phyloP scores from a whole-genome alignment of 1,140 invertebrate species.

The Leptonema lineaticorne region DNA sequence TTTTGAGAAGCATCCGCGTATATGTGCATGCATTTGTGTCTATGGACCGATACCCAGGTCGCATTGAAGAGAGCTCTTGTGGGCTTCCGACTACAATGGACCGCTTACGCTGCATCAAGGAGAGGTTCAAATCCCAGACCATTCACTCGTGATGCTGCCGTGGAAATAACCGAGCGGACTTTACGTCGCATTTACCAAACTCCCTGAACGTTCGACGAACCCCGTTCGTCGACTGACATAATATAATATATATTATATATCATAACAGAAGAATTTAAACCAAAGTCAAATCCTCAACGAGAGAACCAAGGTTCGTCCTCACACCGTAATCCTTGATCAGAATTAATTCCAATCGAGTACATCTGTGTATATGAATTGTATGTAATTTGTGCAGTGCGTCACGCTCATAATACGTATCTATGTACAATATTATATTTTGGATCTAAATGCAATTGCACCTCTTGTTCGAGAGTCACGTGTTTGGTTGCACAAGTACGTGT shows the following conservation, averaged over 20 bases:
- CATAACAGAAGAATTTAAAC: not conserved
- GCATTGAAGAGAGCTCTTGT: not conserved
- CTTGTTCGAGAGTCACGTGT: conserved; percentile 20
- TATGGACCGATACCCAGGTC: not conserved
- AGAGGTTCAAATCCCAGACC: conserved; percentile 5
- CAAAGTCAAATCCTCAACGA: not conserved
- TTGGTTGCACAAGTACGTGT: conserved; percentile 26
- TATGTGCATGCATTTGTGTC: not conserved
- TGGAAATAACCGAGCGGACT: too few relatives aligned
- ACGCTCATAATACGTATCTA: not conserved
- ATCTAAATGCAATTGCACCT: not conserved
- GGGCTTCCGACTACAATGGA: conserved; percentile 4
- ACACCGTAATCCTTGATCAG: not conserved
- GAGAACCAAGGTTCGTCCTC: not conserved
- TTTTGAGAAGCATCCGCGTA: not conserved
- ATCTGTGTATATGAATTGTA: not conserved
- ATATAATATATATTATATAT: too few relatives aligned
- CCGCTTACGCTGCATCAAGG: conserved; percentile 2
- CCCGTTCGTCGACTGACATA: not conserved
- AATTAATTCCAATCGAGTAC: not conserved
- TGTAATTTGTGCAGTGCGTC: not conserved
- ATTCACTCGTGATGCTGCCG: not conserved
- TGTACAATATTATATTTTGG: not conserved
- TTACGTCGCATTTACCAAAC: not conserved
- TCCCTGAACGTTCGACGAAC: too few relatives aligned